Percentiles rank a stretch among this genome's conserved stretches.
These are phyloP conservation scores for Xiphophorus couchianus DNA, from an alignment of 2,113 vertebrate species.

Conservation along the genomic window DNA sequence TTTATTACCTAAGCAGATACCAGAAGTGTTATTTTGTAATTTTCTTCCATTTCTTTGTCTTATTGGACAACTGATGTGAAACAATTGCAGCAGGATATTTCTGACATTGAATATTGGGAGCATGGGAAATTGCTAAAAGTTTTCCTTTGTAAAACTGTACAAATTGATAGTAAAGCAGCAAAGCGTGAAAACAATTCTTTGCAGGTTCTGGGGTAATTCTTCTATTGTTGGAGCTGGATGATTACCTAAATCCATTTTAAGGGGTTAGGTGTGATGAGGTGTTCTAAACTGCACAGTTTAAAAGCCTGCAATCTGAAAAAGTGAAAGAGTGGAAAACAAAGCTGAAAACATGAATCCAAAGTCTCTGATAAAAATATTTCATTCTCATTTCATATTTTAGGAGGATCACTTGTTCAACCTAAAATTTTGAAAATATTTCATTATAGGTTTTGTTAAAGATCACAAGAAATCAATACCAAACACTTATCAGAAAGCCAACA, in stretches of 20 bases:
- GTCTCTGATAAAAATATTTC: not conserved
- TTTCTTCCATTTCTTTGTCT: too few species aligned
- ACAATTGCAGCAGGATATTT: too few species aligned
- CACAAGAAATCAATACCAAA: not conserved
- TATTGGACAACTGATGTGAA: too few species aligned
- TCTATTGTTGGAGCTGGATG: not conserved
- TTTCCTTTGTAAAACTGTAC: not conserved
- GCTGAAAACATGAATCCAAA: not conserved
- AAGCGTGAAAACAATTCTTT: too few species aligned
- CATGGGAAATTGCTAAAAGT: not conserved
- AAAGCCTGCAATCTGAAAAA: too few species aligned
- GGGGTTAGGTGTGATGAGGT: too few species aligned
- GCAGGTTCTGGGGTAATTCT: too few species aligned
- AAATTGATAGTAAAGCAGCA: not conserved
- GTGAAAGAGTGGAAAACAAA: not conserved
- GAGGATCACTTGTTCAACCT: not conserved
- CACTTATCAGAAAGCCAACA: not conserved
- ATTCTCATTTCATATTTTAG: not conserved
- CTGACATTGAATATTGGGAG: not conserved
- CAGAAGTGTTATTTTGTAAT: too few species aligned
- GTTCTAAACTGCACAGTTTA: too few species aligned
- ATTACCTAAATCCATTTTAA: too few species aligned
- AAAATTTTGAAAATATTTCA: not conserved
- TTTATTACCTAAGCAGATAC: too few species aligned
- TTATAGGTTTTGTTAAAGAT: not conserved